Base-by-base conservation (phyloP, 2,888 invertebrate genomes). In the Lobophora halterata region DNA sequence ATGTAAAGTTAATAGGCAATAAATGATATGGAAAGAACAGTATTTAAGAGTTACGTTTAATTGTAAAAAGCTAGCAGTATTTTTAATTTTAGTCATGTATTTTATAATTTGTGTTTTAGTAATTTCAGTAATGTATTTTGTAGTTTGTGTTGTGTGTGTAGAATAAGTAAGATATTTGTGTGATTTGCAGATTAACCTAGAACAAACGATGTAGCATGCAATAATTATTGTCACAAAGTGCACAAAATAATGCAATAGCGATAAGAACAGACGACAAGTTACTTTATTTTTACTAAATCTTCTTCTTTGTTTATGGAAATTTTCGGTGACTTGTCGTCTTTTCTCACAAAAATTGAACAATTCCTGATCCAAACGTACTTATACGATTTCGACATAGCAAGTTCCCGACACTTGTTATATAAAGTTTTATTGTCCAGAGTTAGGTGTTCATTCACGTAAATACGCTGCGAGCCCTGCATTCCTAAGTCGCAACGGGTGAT, bases 321-420 rank as follows among this genome's bases (percentile, higher is more conserved):
- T 34, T 34, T 34, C 21, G 33, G 26, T 5, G 33, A 34, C 9
- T 45, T 40, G 33, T 30, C 19, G 23, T 33, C 32, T 17, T 9
- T 43, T 32, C 42, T 32, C 27, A 31, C 26, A 26, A 36, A 32
- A 28, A 27, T 34, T 41, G 34, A 49, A 20, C 20, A 28, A 5
- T 28, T 28, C 12, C 18, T 28, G 2, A 28, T 19, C 29, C 29
- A 29, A 2, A 29, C 12, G n/a, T 29, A 29, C n/a, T 30, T 30
- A 16, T 9, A 21, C 1, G 30, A 30, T 3, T 21, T 14, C 1
- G 30, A 8, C 2, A 7, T 21, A n/a, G 21, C 21, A 3, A 21
- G 1, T 10, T 20, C 21, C 5, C 29, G 29, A 13, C 29, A 29
- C 12, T 20, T 18, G n/a, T 8, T 29, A 13, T 29, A 29, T 7